Percentiles rank a stretch among this genome's conserved stretches.
These are phyloP conservation scores for Burhinus bistriatus DNA, from an alignment of 2,113 vertebrate genomes.

Conservation along the genomic window DNA sequence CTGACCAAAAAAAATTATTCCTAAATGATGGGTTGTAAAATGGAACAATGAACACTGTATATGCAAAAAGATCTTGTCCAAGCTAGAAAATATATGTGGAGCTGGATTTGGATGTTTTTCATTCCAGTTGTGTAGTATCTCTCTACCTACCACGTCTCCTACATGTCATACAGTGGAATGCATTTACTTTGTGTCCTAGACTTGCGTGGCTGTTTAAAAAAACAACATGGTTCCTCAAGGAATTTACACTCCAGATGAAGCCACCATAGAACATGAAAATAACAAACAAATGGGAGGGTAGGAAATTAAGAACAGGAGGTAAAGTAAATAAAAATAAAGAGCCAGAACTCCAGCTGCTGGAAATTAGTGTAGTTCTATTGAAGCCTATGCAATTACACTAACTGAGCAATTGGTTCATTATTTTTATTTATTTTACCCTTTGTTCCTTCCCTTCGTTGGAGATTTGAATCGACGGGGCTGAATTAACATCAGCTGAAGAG, in stretches of 20 bases:
- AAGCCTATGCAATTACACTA: slow-evolving; percentile 39
- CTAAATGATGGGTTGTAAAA: neutral
- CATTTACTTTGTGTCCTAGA: neutral
- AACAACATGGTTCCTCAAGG: neutral
- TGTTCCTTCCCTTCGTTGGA: neutral
- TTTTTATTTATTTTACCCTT: slow-evolving; percentile 27
- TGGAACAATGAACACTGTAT: neutral
- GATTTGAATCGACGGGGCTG: neutral
- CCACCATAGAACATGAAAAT: neutral
- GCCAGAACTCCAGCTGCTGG: slow-evolving; percentile 20
- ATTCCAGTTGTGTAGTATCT: neutral
- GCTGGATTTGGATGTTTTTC: neutral
- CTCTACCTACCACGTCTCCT: neutral
- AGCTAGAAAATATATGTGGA: neutral
- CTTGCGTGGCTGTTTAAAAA: neutral
- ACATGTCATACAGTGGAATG: neutral
- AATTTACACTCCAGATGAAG: neutral
- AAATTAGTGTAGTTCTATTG: neutral
- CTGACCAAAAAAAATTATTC: neutral
- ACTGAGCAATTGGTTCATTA: slow-evolving; percentile 31
- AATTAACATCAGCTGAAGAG: neutral
- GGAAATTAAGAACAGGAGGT: slow-evolving; percentile 46
- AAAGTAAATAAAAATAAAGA: slow-evolving; percentile 38
- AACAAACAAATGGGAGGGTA: slow-evolving; percentile 17
- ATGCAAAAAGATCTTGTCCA: neutral